Evolutionary conservation across 2,797 vertebrate species (phyloP), one percentile per base, ranked within the genome.

Genomic region (Scarus forsteni): DNA sequence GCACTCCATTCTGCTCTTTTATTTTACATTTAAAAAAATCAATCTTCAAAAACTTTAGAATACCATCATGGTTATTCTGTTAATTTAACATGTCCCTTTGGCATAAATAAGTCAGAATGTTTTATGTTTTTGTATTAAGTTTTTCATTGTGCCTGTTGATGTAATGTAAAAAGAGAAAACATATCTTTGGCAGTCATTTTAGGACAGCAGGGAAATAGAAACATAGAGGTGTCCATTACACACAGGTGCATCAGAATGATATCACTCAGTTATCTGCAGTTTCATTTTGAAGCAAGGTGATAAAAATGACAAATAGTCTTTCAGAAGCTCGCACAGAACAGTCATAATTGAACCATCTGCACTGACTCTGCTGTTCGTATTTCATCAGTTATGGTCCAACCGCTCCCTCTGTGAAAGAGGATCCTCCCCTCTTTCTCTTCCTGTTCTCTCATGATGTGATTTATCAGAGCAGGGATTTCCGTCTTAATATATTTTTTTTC

Each of bases 401-500:
- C 1, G n/a, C 59, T 79, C 64, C 81, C 67, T 83, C 73, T 76
- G 74, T 10, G 38, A 49, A 46, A 50, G 60, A 77, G 61, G 64
- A 65, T 67, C 68, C 72, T 59, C 60, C 66, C 46, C 66, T 44
- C 8, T 36, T 54, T 70, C 56, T 55, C 66, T 63, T 42, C 56
- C 69, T 38, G 40, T 75, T 79, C 73, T 81, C 66, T 71, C 67
- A 66, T 88, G 86, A 89, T 83, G 78, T 89, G 86, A 93, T 90
- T 92, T 92, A 90, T 92, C 81, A 64, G 68, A 60, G 70, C 13
- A 67, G 59, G 78, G 85, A 86, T 89, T 89, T 79, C 1, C 14
- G 36, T 80, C 73, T 80, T 84, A 49, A 69, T 63, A 45, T 13
- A n/a, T 42, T 50, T 16, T 42, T 48, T 85, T 80, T 63, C 70